Evolutionary conservation across 2,113 vertebrate genomes (phyloP).

Genomic region (Glaucidium brasilianum): DNA sequence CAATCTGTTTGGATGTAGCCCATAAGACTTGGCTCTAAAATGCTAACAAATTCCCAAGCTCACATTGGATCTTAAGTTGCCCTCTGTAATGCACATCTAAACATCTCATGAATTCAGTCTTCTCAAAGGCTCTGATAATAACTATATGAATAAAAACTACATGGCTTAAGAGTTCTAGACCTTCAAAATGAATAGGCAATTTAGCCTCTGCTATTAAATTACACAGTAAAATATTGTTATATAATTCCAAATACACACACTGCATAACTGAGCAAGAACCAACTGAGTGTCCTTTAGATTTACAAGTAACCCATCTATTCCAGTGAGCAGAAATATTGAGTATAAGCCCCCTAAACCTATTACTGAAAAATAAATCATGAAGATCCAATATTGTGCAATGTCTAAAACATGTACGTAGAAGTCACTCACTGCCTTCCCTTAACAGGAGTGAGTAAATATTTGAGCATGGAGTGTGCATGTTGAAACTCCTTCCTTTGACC

Average conservation of each 20-base stretch:
- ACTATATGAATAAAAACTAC: neutral
- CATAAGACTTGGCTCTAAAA: neutral
- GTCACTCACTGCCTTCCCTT: neutral
- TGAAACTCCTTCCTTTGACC: neutral
- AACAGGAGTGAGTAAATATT: neutral
- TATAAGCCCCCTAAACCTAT: neutral
- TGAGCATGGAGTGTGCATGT: neutral
- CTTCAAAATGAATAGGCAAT: neutral
- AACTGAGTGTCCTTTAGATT: neutral
- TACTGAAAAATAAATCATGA: neutral
- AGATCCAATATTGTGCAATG: neutral
- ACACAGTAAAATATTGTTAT: neutral
- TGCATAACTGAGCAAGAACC: neutral
- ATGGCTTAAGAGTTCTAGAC: neutral
- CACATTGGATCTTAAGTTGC: neutral
- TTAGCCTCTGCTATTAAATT: neutral
- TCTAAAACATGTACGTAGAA: neutral
- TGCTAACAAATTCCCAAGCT: neutral
- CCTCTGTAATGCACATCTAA: neutral
- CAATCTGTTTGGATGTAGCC: neutral
- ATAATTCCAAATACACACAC: conserved; percentile 2
- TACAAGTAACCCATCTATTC: neutral
- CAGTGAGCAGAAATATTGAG: neutral
- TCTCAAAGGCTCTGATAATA: neutral
- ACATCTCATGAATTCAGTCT: neutral